phyloP scores from a whole-genome alignment of 2,797 vertebrate species.

The Girardinus metallicus region DNA sequence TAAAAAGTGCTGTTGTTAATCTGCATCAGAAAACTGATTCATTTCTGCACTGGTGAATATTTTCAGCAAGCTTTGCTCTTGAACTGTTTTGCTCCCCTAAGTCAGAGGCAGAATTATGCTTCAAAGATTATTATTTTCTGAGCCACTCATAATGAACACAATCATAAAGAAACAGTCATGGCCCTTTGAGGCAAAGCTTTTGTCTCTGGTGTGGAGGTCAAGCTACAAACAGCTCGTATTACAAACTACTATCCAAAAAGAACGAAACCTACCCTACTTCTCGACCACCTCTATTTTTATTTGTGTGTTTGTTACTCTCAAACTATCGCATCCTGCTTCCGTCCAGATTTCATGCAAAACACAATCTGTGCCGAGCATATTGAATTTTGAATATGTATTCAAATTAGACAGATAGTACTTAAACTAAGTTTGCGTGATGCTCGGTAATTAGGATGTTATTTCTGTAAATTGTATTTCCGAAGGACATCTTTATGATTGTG shows the following conservation, averaged over 20 bases:
- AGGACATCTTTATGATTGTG: conserved; percentile 6
- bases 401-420: conserved; percentile 18
- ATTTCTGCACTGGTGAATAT: conserved; percentile 4
- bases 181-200: conserved; percentile 54
- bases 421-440: not conserved
- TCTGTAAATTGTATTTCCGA: conserved; percentile 20
- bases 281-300: conserved; percentile 13
- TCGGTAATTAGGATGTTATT: conserved; percentile 31
- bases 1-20: not conserved
- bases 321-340: conserved; percentile 11
- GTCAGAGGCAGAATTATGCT: conserved; percentile 39
- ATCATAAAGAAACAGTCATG: conserved; percentile 53
- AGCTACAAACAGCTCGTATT: conserved; percentile 37
- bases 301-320: conserved; percentile 12
- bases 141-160: conserved; percentile 59
- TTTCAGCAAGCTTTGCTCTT: conserved; percentile 35
- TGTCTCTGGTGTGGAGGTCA: conserved; percentile 48
- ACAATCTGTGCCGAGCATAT: conserved; percentile 17
- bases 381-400: conserved; percentile 24
- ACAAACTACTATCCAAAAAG: conserved; percentile 16
- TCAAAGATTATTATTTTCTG: conserved; percentile 50
- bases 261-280: conserved; percentile 1
- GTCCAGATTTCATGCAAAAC: conserved; percentile 7
- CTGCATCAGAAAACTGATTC: conserved; percentile 7
- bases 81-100: conserved; percentile 20